These are phyloP conservation scores for Phoebastria nigripes DNA, from an alignment of 2,797 vertebrate species.

Conservation along the genomic window DNA sequence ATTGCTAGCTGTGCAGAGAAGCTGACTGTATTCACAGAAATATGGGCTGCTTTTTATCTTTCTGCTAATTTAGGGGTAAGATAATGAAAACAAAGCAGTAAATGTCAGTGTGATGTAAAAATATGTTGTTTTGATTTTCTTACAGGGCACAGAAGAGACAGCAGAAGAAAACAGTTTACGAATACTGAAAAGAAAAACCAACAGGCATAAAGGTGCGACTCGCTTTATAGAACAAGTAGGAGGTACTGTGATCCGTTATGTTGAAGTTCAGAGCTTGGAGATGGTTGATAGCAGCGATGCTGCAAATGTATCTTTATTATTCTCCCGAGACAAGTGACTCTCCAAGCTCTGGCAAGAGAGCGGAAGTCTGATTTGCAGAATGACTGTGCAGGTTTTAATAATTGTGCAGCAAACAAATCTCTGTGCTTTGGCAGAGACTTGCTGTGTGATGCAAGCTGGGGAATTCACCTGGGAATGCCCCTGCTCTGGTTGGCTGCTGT, in stretches of 20 bases:
- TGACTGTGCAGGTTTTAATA: neutral
- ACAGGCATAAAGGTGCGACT: slow-evolving; percentile 57
- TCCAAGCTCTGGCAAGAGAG: neutral
- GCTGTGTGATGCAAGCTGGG: neutral
- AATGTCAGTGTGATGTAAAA: neutral
- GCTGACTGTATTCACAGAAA: neutral
- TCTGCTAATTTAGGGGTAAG: neutral
- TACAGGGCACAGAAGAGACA: slow-evolving; percentile 36
- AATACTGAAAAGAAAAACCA: slow-evolving; percentile 34
- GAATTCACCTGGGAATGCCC: neutral
- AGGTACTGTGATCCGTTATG: neutral
- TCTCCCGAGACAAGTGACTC: rapidly evolving
- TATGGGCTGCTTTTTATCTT: neutral
- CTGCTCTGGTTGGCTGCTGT: neutral
- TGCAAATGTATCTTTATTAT: neutral
- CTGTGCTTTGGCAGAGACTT: neutral
- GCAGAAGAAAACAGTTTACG: slow-evolving; percentile 22
- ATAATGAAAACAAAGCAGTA: neutral
- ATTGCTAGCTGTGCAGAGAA: neutral
- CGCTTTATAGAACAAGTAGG: rapidly evolving
- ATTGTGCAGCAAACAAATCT: neutral
- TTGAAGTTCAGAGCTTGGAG: neutral
- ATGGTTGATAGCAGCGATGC: neutral
- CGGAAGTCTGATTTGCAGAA: neutral
- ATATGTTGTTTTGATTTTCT: neutral